Evolutionary conservation across 2,888 invertebrate genomes (phyloP), one percentile per base, ranked within the genome.

Genomic region (Lepidocyrtoides sp.): DNA sequence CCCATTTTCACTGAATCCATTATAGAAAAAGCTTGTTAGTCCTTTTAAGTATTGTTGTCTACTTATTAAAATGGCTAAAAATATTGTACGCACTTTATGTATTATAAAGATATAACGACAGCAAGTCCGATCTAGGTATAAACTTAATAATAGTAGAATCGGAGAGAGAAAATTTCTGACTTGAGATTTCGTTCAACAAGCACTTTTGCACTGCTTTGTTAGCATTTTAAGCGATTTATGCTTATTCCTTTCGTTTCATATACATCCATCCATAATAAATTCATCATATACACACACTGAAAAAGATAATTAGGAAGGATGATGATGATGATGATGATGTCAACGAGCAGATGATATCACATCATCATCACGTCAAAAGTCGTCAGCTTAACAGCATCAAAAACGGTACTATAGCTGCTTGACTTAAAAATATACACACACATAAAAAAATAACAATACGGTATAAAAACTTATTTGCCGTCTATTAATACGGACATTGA

Each of bases 1-100:
- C 82, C 60, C 54, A 86, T 66, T 88, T 69, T 63, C 66, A 44
- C 26, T 69, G 81, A 88, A 88, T 81, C 88, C 81, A 79, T 81
- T 69, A 41, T 41, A 69, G 81, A 79, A 86, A 77, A 77, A 87
- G 87, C 87, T 87, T 87, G 79, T 87, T 84, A 85, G 75, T 75
- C 84, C 63, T 84, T 84, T 82, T 41, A 44, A 36, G 20, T 36
- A 36, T 57, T 26, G 51, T 51, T 75, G 44, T 75, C 75, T 75
- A n/a, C n/a, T n/a, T n/a, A 14, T 48, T 51, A 51, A 26, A 48
- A 72, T 72, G 14, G 36, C 66, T 36, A 32, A 66, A 54, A 66
- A 32, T 36, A 12, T 12, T 75, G 48, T 75, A 23, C 5, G 20
- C 75, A 23, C 44, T 23, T 41, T 17, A 51, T 75, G 14, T 12